Percentiles rank a stretch among this genome's conserved stretches.
Conservation (phyloP, 2,797 vertebrate genomes). For the Telmatherina bonti region DNA sequence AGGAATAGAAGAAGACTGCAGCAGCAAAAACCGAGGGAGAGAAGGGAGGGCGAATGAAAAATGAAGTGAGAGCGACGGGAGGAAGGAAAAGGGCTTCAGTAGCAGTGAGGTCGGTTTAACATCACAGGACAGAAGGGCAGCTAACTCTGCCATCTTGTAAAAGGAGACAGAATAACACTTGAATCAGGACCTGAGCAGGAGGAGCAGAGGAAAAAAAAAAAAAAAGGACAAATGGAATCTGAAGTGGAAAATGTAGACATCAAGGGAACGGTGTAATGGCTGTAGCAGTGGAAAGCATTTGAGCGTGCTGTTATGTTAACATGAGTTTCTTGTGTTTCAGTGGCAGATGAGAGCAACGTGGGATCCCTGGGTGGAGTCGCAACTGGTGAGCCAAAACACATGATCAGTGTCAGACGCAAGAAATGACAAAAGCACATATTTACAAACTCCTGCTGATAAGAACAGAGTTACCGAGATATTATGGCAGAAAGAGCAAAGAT, state of each 20-base stretch:
- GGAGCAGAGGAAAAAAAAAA: background rate
- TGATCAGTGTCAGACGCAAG: background rate
- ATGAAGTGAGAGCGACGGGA: slow-evolving; percentile 54
- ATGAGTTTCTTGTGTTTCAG: slow-evolving; percentile 55
- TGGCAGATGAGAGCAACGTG: slow-evolving; percentile 74
- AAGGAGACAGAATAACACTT: slow-evolving; percentile 31
- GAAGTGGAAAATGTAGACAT: background rate
- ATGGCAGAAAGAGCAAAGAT: background rate
- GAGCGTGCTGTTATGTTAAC: slow-evolving; percentile 7
- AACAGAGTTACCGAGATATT: background rate
- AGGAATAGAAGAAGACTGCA: slow-evolving; percentile 16
- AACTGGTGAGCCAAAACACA: slow-evolving; percentile 59
- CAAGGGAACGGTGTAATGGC: background rate
- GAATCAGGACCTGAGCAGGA: slow-evolving; percentile 8
- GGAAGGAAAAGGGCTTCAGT: slow-evolving; percentile 54
- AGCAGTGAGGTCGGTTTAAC: slow-evolving; percentile 35
- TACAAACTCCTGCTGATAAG: background rate
- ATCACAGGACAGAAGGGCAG: slow-evolving; percentile 36
- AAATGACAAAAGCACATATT: background rate
- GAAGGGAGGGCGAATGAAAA: slow-evolving; percentile 54
- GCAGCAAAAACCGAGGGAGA: slow-evolving; percentile 23
- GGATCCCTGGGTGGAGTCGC: slow-evolving; percentile 45
- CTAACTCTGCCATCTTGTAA: slow-evolving; percentile 16
- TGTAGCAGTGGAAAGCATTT: background rate
- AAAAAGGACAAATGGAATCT: background rate